Base-by-base conservation (phyloP, 2,888 invertebrate species). In the Magallana nippona region DNA sequence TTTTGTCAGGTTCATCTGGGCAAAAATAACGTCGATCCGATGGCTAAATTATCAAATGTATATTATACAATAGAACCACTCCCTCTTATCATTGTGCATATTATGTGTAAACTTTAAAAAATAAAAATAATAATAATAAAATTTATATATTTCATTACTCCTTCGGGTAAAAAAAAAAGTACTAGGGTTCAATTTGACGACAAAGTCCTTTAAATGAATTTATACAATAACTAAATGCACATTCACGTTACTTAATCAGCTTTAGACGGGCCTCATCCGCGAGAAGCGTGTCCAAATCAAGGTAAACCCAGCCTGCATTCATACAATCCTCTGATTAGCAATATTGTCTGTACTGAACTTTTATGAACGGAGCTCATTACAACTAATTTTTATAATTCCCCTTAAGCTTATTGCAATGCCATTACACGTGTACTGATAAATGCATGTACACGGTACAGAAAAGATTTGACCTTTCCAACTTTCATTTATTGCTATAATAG, bases 211-310 rank as follows among this genome's bases (percentile, higher is more conserved):
- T 71, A 71, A 71, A 27, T 13, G 71, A 27, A 71, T 22, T 27
- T 71, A 71, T 27, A 71, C 71, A 71, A 71, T 71, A 71, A 71
- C 13, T 27, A 71, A 71, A 27, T 71, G 71, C 71, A 71, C 71
- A 22, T 71, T 71, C 71, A 27, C 71, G 71, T 27, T 27, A 22
- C 32, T 22, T 71, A 71, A 71, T 71, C 71, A 71, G 71, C 22
- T 71, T 71, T 32, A 27, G 71, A 13, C 22, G 22, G 11, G 11
- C 60, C 15, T 19, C 60, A 60, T 60, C 60, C n/a, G 19, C 60
- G 19, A 15, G 22, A 32, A 71, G 22, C 32, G 71, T 71, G 71
- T 32, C 60, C 15, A 27, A 44, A 44, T 44, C 71, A 32, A 15
- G 22, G 22, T 71, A 71, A 63, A 32, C 27, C 32, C 27, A 13